These are phyloP conservation scores for Drosophila kuntzei DNA, from an alignment of 2,888 invertebrate species.

Conservation along the genomic window DNA sequence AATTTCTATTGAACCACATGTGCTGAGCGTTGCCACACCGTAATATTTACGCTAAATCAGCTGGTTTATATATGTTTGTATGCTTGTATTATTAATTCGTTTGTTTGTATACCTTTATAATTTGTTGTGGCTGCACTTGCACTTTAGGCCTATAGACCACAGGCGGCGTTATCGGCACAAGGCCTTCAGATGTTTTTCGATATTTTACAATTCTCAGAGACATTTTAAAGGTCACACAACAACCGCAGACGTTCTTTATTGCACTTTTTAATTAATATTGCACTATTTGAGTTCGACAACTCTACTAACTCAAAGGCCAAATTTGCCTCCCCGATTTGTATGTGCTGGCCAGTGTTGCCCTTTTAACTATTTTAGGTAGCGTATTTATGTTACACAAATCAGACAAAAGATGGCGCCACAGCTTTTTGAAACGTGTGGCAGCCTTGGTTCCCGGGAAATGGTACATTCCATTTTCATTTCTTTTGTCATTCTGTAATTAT, in stretches of 20 bases:
- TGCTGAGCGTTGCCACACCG: conserved; percentile 20
- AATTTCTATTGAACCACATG: conserved; percentile 13
- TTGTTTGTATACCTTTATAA: conserved; percentile 59
- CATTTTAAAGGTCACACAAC: conserved; percentile 49
- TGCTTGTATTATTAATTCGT: conserved; percentile 7
- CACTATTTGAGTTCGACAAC: too few relatives aligned
- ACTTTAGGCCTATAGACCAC: conserved; percentile 51
- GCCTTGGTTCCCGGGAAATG: too few relatives aligned
- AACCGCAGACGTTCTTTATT: conserved; percentile 4
- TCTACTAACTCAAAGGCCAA: too few relatives aligned
- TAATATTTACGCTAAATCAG: conserved; percentile 20
- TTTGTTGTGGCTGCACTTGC: conserved; percentile 50
- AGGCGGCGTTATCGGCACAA: conserved; percentile 47
- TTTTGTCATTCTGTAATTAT: too few relatives aligned
- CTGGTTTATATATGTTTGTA: conserved; percentile 22
- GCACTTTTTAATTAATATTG: conserved; percentile 24
- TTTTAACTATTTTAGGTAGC: too few relatives aligned
- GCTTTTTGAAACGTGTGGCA: too few relatives aligned
- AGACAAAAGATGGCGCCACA: too few relatives aligned
- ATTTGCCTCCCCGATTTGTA: too few relatives aligned
- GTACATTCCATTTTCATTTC: too few relatives aligned
- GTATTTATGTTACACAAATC: too few relatives aligned
- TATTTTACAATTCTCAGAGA: conserved; percentile 77
- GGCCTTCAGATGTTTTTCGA: conserved; percentile 59
- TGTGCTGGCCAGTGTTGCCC: too few relatives aligned